Evolutionary conservation across 2,113 vertebrate genomes (phyloP).

Genomic region (Aramus guarauna): DNA sequence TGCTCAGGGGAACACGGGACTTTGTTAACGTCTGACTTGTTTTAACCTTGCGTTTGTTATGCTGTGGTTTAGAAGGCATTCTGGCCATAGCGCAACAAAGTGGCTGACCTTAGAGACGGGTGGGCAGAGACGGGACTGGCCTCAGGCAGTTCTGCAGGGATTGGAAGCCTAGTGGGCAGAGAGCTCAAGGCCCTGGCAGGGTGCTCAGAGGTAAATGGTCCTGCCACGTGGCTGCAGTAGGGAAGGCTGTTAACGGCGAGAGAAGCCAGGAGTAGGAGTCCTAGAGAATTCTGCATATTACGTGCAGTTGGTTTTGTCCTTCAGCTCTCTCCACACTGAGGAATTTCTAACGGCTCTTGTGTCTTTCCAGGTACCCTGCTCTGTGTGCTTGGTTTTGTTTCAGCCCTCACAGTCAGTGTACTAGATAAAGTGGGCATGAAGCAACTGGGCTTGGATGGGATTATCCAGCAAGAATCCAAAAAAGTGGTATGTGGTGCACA

Average conservation of each 20-base stretch:
- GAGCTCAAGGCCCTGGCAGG: background rate
- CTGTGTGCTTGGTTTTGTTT: conserved; percentile 76
- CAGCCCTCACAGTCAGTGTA: conserved; percentile 72
- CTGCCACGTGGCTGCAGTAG: background rate
- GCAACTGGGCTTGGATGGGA: conserved; percentile 78
- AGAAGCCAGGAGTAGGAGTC: background rate
- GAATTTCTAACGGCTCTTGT: background rate
- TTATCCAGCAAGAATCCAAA: conserved; percentile 78
- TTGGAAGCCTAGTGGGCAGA: background rate
- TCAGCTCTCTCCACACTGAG: background rate
- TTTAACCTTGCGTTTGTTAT: background rate
- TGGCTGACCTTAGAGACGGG: background rate
- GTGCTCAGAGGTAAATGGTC: background rate
- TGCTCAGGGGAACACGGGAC: background rate
- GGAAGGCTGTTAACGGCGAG: background rate
- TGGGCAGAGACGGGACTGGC: no score
- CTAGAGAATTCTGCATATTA: background rate
- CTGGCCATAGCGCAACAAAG: background rate
- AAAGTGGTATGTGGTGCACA: conserved; percentile 71
- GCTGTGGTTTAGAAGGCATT: background rate
- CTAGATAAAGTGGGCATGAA: conserved; percentile 80
- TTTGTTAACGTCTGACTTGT: background rate
- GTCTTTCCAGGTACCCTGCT: conserved; percentile 71
- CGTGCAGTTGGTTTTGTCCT: background rate
- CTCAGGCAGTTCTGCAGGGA: background rate